phyloP scores from a whole-genome alignment of 1,140 invertebrate genomes.

The Pissodes strobi region DNA sequence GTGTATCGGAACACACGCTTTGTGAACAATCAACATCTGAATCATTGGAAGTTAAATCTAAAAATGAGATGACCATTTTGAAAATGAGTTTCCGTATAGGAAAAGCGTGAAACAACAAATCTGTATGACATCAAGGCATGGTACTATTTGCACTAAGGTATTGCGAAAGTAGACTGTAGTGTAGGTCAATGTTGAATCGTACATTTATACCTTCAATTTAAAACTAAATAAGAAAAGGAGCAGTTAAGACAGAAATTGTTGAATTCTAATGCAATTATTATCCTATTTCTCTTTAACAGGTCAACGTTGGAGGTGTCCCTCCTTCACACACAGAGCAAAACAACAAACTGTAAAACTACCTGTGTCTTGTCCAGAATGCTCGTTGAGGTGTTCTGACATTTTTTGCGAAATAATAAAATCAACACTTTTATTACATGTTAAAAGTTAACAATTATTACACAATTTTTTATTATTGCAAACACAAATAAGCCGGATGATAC shows the following conservation, averaged over 20 bases:
- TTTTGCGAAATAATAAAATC: background rate
- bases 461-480: too few relatives aligned
- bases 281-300: background rate
- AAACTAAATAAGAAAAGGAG: background rate
- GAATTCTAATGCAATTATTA: background rate
- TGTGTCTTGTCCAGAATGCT: conserved; percentile 28
- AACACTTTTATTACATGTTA: background rate
- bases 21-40: conserved; percentile 46
- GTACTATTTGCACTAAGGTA: too few relatives aligned
- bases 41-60: conserved; percentile 47
- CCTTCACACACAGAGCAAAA: too few relatives aligned
- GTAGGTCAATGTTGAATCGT: background rate
- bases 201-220: background rate
- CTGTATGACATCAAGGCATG: too few relatives aligned
- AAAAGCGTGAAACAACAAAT: background rate
- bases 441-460: too few relatives aligned
- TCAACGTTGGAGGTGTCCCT: background rate
- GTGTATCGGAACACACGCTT: conserved; percentile 47
- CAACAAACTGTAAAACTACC: too few relatives aligned
- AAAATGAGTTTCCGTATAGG: background rate
- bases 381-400: conserved; percentile 37
- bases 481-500: too few relatives aligned
- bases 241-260: background rate
- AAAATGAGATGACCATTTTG: conserved; percentile 8
- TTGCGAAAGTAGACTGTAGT: too few relatives aligned